Conservation (phyloP, 2,113 vertebrate species). For the Cromileptes altivelis region DNA sequence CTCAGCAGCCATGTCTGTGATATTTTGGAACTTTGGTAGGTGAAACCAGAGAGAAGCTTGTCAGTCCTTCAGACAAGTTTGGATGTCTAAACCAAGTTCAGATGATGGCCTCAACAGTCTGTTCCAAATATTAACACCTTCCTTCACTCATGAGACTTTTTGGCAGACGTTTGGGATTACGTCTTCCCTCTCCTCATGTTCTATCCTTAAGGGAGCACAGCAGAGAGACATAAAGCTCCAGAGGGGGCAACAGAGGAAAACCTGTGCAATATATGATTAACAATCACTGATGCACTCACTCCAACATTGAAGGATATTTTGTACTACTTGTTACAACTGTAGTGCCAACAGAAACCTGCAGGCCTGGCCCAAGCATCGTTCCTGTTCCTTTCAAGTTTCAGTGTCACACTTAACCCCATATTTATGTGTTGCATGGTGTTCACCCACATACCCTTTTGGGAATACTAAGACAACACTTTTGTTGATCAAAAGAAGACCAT, state of each 20-base stretch:
- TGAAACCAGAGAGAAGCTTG: not conserved
- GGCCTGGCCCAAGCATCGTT: not conserved
- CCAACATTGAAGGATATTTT: slow-evolving; percentile 45
- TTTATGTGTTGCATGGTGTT: slow-evolving; percentile 53
- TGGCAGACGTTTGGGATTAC: slow-evolving; percentile 7
- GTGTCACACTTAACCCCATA: slow-evolving; percentile 6
- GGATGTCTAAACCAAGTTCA: slow-evolving; percentile 4
- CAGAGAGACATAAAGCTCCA: not conserved
- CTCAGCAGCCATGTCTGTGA: slow-evolving; percentile 14
- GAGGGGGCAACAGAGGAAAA: not conserved
- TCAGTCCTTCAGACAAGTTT: not conserved
- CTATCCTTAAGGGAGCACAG: not conserved
- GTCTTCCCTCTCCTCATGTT: not conserved
- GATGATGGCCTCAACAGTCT: not conserved
- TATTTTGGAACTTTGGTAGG: not conserved
- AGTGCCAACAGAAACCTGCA: slow-evolving; percentile 17
- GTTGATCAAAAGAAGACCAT: slow-evolving; percentile 47
- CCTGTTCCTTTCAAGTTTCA: slow-evolving; percentile 27
- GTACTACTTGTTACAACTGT: slow-evolving; percentile 1
- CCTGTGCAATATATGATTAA: slow-evolving; percentile 45
- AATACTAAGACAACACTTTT: slow-evolving; percentile 36
- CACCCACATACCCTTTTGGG: slow-evolving; percentile 1
- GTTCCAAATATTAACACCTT: not conserved
- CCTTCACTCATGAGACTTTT: not conserved
- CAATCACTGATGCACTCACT: slow-evolving; percentile 35